These are phyloP conservation scores for Herpailurus yagouaroundi DNA, from an alignment of 2,113 vertebrate species.

Conservation along the genomic window DNA sequence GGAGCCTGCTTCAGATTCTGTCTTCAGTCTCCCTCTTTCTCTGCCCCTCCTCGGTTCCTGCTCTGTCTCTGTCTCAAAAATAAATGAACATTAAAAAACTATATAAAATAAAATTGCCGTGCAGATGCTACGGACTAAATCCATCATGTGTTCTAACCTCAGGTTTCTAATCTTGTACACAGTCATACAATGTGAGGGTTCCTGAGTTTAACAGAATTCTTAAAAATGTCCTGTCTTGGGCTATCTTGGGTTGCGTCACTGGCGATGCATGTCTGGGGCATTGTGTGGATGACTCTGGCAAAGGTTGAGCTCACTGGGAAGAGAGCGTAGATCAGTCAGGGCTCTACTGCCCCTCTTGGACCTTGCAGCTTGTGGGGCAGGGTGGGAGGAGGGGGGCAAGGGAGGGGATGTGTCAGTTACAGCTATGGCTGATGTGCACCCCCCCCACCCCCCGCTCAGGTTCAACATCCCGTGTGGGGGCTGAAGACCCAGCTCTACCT, in stretches of 20 bases:
- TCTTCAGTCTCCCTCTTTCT: too few relatives aligned
- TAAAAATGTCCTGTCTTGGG: neutral
- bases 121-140: neutral
- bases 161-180: neutral
- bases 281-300: neutral
- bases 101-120: neutral
- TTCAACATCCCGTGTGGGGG: neutral
- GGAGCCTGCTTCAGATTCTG: too few relatives aligned
- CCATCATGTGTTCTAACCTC: neutral
- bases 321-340: neutral
- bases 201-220: neutral
- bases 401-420: fast-evolving
- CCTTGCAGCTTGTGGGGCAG: neutral
- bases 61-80: too few relatives aligned
- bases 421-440: neutral
- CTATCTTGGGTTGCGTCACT: neutral
- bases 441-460: neutral
- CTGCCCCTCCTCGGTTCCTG: too few relatives aligned
- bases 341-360: neutral
- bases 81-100: too few relatives aligned
- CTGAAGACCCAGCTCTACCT: neutral
- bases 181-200: neutral
- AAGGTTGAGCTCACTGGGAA: neutral
- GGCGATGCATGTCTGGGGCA: neutral
- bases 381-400: too few relatives aligned